These are phyloP conservation scores for Agonum fuliginosum DNA, from an alignment of 2,888 invertebrate species.

Conservation along the genomic window DNA sequence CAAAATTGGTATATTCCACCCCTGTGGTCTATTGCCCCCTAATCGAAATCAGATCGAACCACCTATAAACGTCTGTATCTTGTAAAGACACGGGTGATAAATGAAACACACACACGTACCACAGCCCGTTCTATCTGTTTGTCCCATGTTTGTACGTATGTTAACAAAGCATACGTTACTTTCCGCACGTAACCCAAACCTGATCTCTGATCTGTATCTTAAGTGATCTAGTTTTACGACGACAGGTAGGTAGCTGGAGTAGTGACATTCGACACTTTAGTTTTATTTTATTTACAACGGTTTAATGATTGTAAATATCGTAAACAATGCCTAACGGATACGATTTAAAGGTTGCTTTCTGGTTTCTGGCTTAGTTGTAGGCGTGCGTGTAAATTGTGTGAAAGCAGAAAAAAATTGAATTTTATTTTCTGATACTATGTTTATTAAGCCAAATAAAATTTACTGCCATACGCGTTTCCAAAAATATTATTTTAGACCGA, in stretches of 20 bases:
- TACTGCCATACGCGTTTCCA: too few species aligned
- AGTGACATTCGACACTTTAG: background rate
- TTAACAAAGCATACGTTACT: conserved; percentile 37
- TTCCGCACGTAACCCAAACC: conserved; percentile 22
- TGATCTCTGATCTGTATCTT: conserved; percentile 28
- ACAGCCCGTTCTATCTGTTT: background rate
- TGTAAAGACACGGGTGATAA: conserved; percentile 19
- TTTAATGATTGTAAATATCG: conserved; percentile 11
- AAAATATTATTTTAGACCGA: too few species aligned
- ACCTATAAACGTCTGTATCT: conserved; percentile 36
- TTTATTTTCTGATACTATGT: too few species aligned
- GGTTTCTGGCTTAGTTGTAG: background rate
- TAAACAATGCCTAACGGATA: background rate
- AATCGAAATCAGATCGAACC: conserved; percentile 39
- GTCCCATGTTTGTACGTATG: conserved; percentile 9
- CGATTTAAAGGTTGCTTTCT: background rate
- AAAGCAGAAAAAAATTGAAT: too few species aligned
- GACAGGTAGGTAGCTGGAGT: background rate
- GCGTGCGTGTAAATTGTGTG: background rate
- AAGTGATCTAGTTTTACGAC: conserved; percentile 22
- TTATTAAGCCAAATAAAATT: too few species aligned
- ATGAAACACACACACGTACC: conserved; percentile 28
- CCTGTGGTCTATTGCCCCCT: background rate
- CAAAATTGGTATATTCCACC: background rate
- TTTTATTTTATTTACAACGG: background rate